These are phyloP conservation scores for Coleophora deauratella DNA, from an alignment of 2,888 invertebrate genomes.

Conservation along the genomic window DNA sequence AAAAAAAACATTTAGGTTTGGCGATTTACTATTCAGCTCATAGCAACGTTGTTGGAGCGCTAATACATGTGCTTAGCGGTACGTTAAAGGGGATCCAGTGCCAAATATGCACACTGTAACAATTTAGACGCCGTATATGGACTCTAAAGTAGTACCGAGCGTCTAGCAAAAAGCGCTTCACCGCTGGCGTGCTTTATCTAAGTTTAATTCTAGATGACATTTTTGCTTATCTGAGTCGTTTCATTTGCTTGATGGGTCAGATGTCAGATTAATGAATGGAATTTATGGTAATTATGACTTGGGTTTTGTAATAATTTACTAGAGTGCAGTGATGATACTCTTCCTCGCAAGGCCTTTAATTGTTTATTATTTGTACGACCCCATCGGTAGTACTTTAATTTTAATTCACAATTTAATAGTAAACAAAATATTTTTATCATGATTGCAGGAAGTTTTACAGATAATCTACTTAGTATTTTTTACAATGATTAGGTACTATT, in stretches of 20 bases:
- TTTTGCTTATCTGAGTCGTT: conserved; percentile 34
- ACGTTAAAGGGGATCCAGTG: conserved; percentile 53
- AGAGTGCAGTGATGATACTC: too few species aligned
- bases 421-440: too few species aligned
- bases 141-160: conserved; percentile 50
- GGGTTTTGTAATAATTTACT: neutral
- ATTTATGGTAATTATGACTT: conserved; percentile 10
- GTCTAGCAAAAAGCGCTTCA: conserved; percentile 23
- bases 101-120: conserved; percentile 63
- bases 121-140: conserved; percentile 58
- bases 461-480: neutral
- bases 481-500: neutral
- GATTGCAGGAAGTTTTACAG: too few species aligned
- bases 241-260: conserved; percentile 22
- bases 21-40: conserved; percentile 37
- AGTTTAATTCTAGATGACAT: conserved; percentile 25
- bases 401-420: too few species aligned
- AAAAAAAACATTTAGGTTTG: neutral
- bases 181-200: conserved; percentile 23
- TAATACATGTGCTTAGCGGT: conserved; percentile 66
- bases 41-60: conserved; percentile 35
- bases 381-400: too few species aligned
- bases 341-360: too few species aligned
- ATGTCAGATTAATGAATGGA: conserved; percentile 14
- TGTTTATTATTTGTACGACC: too few species aligned